These are phyloP conservation scores for Leucophenga montana DNA, from an alignment of 2,888 invertebrate species.

Conservation along the genomic window DNA sequence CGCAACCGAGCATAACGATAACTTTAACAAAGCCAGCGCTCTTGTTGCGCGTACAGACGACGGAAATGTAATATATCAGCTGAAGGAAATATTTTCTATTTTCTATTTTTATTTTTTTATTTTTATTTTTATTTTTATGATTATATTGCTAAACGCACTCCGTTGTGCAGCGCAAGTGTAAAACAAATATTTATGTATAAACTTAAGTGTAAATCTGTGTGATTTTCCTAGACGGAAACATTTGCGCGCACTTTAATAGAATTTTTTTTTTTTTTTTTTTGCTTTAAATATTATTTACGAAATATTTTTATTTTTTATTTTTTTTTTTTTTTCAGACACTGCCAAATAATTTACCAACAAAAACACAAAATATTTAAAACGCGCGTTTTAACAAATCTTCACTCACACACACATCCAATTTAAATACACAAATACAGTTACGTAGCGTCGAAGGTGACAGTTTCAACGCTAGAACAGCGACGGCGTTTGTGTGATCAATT, in stretches of 20 bases:
- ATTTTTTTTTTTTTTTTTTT: slow-evolving; percentile 2
- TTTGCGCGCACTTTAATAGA: neutral
- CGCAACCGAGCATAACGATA: slow-evolving; percentile 24
- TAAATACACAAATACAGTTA: neutral
- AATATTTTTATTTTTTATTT: slow-evolving; percentile 6
- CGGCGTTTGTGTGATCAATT: slow-evolving; percentile 14
- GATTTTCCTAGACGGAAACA: neutral
- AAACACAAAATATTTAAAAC: too few relatives aligned
- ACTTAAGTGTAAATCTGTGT: neutral
- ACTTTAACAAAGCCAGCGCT: slow-evolving; percentile 20
- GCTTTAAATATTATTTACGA: neutral
- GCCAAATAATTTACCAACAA: too few relatives aligned
- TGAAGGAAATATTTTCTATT: slow-evolving; percentile 48
- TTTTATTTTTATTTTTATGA: slow-evolving; percentile 15
- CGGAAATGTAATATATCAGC: slow-evolving; percentile 27
- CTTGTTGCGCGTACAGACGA: slow-evolving; percentile 32
- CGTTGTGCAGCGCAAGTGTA: slow-evolving; percentile 3
- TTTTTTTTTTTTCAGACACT: neutral
- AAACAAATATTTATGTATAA: slow-evolving; percentile 6
- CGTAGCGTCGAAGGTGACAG: neutral
- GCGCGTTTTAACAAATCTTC: too few relatives aligned
- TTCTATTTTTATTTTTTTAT: slow-evolving; percentile 52
- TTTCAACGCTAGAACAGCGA: neutral
- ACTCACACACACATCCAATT: neutral
- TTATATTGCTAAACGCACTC: neutral